Evolutionary conservation across 2,113 vertebrate species (phyloP), one percentile per base, ranked within the genome.

Genomic region (Colius striatus): DNA sequence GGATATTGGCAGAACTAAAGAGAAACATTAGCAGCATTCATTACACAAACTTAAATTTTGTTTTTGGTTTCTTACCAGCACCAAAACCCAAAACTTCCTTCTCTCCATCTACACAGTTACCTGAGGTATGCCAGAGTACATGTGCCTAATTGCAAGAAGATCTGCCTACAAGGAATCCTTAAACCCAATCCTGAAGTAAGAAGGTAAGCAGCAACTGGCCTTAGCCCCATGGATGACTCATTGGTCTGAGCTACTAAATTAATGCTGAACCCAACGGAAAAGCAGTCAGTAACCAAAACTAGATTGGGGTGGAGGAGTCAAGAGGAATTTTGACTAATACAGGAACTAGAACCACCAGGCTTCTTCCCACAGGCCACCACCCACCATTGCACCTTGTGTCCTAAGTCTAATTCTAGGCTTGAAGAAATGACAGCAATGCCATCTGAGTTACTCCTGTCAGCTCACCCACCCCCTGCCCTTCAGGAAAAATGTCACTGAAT

Each of bases 271-370:
- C 27, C 26, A 36, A 11, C 4, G 16, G 38, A 53, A 75, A 84
- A 66, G 68, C 20, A n/a, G 50, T 4, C 16, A 58, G 8, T n/a
- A 80, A 81, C 19, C 41, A 53, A 73, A 58, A 34, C 9, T 26
- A 51, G 45, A 53, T 4, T 1, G 7, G 6, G 34, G 30, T 2
- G 2, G 45, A 80, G 23, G 11, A 53, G 29, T 2, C 1, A 0
- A 45, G 63, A 71, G 10, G n/a, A 54, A 48, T 60, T 94, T n/a
- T 58, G 22, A 79, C n/a, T 32, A 62, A 43, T 7, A 20, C 5
- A 48, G 57, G 30, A 38, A 43, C 4, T 26, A 30, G 67, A 7
- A 84, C 38, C 50, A 60, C n/a, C 21, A 88, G 34, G 22, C 29
- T 83, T 68, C 73, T 47, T 58, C 30, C 62, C 43, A 47, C 23